These are phyloP conservation scores for Atractosteus spatula DNA, from an alignment of 2,113 vertebrate species.

Conservation along the genomic window DNA sequence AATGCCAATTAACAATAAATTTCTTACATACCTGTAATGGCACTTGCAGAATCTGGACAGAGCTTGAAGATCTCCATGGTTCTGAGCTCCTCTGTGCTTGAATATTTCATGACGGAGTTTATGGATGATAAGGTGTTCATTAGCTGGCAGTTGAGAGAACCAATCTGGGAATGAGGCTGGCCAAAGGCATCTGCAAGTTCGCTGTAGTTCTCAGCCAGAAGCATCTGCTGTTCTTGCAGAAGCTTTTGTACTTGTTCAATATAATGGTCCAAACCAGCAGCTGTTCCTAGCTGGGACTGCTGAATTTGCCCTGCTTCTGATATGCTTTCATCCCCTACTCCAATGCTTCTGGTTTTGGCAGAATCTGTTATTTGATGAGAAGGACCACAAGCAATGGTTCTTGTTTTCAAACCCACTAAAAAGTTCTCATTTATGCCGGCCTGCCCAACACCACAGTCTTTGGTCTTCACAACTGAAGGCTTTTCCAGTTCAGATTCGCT, in stretches of 20 bases:
- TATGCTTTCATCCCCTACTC: constrained; percentile 78
- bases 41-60: constrained; percentile 33
- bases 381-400: constrained; percentile 89
- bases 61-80: constrained; percentile 58
- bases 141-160: constrained; percentile 89
- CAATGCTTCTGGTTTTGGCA: constrained; percentile 73
- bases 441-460: constrained; percentile 82
- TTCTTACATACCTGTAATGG: constrained; percentile 46
- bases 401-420: constrained; percentile 86
- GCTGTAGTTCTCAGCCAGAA: constrained; percentile 91
- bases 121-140: constrained; percentile 90
- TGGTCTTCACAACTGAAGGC: constrained; percentile 73
- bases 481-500: constrained; percentile 50
- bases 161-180: constrained; percentile 87
- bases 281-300: constrained; percentile 46
- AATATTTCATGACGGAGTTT: constrained; percentile 85
- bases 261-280: constrained; percentile 82
- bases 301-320: constrained; percentile 32
- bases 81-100: constrained; percentile 72
- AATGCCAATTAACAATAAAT: neutral
- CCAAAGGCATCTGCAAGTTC: constrained; percentile 92
- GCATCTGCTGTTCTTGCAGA: constrained; percentile 87
- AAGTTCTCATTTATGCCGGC: constrained; percentile 82
- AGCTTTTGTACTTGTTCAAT: constrained; percentile 90
- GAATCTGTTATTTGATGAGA: constrained; percentile 50